These are phyloP conservation scores for Sinodicranocentrus sp. DNA, from an alignment of 2,888 invertebrate species.

Conservation along the genomic window DNA sequence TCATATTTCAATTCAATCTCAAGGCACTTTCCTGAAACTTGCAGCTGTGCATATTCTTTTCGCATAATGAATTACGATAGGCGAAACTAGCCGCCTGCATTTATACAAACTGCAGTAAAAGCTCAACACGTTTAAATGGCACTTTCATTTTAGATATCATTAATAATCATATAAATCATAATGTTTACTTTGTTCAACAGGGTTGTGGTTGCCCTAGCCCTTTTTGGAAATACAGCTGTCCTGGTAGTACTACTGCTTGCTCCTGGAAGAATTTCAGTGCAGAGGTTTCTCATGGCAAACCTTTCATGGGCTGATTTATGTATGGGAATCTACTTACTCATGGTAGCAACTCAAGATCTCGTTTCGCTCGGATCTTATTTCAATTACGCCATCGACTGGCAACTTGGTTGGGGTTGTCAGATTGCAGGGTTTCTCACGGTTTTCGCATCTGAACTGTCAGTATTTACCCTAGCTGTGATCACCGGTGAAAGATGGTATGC, in stretches of 20 bases:
- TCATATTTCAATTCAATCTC: too few species aligned
- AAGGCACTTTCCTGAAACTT: too few species aligned
- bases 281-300: slow-evolving; percentile 87
- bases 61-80: neutral
- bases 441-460: slow-evolving; percentile 91
- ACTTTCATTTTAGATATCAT: neutral
- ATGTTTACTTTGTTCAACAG: slow-evolving; percentile 61
- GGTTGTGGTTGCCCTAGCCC: slow-evolving; percentile 88
- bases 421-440: slow-evolving; percentile 93
- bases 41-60: neutral
- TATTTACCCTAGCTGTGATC: slow-evolving; percentile 91
- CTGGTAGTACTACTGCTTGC: slow-evolving; percentile 87
- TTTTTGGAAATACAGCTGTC: slow-evolving; percentile 90
- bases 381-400: slow-evolving; percentile 94
- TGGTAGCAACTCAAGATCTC: slow-evolving; percentile 90
- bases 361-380: slow-evolving; percentile 92
- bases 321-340: slow-evolving; percentile 90
- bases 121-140: neutral
- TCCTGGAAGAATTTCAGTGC: slow-evolving; percentile 80
- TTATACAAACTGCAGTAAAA: neutral
- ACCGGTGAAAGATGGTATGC: slow-evolving; percentile 93
- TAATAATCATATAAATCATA: too few species aligned
- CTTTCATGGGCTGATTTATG: slow-evolving; percentile 93
- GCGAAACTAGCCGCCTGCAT: neutral
- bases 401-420: slow-evolving; percentile 89